A percentile compares a stretch with the other conserved stretches of the same genome.
These are phyloP conservation scores for Aegotheles bennettii DNA, from an alignment of 2,113 vertebrate genomes.

Conservation along the genomic window DNA sequence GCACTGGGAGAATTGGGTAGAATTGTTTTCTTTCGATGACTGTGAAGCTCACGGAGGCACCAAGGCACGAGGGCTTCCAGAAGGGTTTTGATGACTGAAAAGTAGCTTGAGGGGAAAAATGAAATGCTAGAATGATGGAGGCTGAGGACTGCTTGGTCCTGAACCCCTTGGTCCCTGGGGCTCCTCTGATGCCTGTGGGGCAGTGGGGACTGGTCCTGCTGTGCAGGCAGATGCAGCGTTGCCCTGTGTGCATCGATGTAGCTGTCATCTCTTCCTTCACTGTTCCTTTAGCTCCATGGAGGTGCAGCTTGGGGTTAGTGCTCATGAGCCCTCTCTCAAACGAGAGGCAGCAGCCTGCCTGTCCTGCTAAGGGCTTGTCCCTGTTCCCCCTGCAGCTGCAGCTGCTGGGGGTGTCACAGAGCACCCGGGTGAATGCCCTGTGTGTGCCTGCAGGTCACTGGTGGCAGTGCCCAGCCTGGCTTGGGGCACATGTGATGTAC, in stretches of 20 bases:
- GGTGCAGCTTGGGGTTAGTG: not conserved
- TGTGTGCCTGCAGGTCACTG: not conserved
- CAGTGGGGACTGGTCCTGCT: not conserved
- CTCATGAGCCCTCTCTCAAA: not conserved
- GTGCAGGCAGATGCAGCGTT: not conserved
- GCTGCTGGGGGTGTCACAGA: not conserved
- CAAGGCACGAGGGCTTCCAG: not conserved
- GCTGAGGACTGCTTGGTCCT: not conserved
- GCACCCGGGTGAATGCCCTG: not conserved
- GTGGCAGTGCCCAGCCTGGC: not conserved
- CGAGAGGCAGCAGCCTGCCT: not conserved
- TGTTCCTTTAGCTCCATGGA: not conserved
- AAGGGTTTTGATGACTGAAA: not conserved
- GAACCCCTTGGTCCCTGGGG: not conserved
- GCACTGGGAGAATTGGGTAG: not conserved
- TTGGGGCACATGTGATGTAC: not conserved
- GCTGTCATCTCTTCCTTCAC: not conserved
- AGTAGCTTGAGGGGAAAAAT: not conserved
- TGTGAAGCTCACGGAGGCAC: not conserved
- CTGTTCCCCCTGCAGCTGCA: accelerated
- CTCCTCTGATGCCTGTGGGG: not conserved
- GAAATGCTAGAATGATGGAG: not conserved
- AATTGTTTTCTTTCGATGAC: not conserved
- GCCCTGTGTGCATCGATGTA: accelerated
- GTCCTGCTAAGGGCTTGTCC: not conserved